phyloP scores from a whole-genome alignment of 2,797 vertebrate genomes.

The Myiotriccus ornatus region DNA sequence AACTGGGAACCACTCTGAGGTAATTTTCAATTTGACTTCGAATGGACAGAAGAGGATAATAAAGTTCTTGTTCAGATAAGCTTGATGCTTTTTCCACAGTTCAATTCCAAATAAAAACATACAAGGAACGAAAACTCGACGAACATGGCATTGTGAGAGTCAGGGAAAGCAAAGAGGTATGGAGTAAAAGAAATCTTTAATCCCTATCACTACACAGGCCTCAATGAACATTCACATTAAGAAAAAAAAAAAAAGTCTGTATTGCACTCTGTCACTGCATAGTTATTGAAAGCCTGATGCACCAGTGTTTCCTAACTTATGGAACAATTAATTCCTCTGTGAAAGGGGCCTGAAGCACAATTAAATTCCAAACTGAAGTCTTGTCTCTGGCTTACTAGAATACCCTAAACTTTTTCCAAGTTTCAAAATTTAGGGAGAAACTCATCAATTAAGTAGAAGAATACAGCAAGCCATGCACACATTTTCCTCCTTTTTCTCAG shows the following conservation, averaged over 20 bases:
- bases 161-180: background rate
- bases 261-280: background rate
- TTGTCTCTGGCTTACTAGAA: background rate
- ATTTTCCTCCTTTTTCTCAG: background rate
- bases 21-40: background rate
- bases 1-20: background rate
- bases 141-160: background rate
- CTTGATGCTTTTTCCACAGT: background rate
- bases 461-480: background rate
- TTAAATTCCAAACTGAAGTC: background rate
- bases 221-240: background rate
- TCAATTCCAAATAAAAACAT: background rate
- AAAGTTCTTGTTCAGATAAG: background rate
- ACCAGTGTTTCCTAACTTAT: background rate
- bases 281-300: background rate
- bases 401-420: background rate
- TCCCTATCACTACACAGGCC: accelerated
- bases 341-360: background rate
- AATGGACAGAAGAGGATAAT: background rate
- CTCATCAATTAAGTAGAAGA: background rate
- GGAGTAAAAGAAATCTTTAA: background rate
- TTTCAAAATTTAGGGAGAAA: background rate
- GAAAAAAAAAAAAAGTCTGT: accelerated
- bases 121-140: background rate
- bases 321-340: background rate